phyloP scores from a whole-genome alignment of 2,797 vertebrate species.

The Lophotriccus pileatus region DNA sequence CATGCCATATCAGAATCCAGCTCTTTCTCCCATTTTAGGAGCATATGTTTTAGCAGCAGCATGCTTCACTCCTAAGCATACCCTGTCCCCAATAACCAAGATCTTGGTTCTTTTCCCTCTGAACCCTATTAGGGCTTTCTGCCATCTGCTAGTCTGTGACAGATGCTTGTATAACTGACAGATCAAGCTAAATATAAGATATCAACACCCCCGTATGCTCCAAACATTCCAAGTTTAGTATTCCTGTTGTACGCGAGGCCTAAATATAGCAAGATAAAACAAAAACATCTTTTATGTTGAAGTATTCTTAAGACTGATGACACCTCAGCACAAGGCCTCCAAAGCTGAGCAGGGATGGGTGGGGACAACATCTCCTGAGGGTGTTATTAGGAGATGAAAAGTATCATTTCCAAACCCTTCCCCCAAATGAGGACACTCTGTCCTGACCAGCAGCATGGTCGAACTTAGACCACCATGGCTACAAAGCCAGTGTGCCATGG shows the following conservation, averaged over 20 bases:
- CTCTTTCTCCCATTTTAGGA: not conserved
- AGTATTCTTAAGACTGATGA: not conserved
- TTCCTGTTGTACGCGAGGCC: conserved; percentile 34
- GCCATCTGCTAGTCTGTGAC: conserved; percentile 58
- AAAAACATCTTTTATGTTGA: conserved; percentile 50
- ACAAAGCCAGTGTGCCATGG: not conserved
- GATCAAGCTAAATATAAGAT: conserved; percentile 67
- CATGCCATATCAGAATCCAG: not conserved
- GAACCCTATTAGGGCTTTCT: conserved; percentile 42
- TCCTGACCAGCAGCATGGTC: not conserved
- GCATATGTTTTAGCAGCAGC: not conserved
- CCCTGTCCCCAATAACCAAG: conserved; percentile 14
- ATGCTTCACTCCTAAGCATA: not conserved
- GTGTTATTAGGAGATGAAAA: not conserved
- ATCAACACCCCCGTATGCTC: conserved; percentile 57
- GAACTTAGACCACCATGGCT: not conserved
- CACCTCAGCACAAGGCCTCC: not conserved
- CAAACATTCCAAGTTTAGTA: conserved; percentile 64
- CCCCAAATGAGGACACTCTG: not conserved
- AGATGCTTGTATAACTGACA: conserved; percentile 61
- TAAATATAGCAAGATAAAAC: conserved; percentile 60
- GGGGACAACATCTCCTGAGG: not conserved
- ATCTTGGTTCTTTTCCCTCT: conserved; percentile 9
- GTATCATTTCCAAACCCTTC: not conserved
- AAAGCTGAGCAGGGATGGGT: not conserved